A percentile compares a stretch with the other conserved stretches of the same genome.
Conservation (phyloP, 2,888 invertebrate species). For the Xestobium rufovillosum region DNA sequence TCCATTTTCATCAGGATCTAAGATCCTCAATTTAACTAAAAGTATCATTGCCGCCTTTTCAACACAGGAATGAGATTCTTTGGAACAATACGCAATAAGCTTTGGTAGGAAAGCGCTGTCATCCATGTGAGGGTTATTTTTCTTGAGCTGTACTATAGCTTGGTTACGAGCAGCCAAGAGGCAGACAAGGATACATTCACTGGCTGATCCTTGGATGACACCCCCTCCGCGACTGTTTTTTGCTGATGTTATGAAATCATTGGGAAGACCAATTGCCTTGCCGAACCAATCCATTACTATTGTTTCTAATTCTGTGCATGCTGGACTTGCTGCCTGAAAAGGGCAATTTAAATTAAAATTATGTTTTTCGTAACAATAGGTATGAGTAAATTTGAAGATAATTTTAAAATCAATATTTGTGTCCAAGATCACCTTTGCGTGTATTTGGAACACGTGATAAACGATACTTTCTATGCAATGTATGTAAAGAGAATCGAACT, state of each 20-base stretch:
- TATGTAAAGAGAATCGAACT: no score
- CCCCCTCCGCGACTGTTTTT: constrained; percentile 64
- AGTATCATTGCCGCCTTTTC: constrained; percentile 74
- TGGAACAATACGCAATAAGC: constrained; percentile 68
- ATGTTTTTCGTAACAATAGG: no score
- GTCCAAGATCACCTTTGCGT: no score
- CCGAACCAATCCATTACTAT: constrained; percentile 80
- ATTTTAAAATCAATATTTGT: no score
- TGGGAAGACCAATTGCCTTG: constrained; percentile 65
- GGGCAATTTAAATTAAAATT: no score
- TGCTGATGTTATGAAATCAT: constrained; percentile 51
- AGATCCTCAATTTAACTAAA: constrained; percentile 61
- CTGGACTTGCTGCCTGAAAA: constrained; percentile 89
- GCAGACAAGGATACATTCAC: constrained; percentile 72
- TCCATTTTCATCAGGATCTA: constrained; percentile 64
- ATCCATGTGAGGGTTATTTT: constrained; percentile 43
- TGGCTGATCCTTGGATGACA: constrained; percentile 76
- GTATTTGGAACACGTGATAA: no score
- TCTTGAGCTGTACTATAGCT: constrained; percentile 61
- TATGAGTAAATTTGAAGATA: no score
- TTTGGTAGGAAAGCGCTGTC: constrained; percentile 69
- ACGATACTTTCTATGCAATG: no score
- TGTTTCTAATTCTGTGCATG: constrained; percentile 86
- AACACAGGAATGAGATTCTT: constrained; percentile 68
- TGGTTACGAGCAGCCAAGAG: constrained; percentile 69